Percentiles rank a stretch among this genome's conserved stretches.
Conservation (phyloP, 2,113 vertebrate species). For the Xyrauchen texanus region DNA sequence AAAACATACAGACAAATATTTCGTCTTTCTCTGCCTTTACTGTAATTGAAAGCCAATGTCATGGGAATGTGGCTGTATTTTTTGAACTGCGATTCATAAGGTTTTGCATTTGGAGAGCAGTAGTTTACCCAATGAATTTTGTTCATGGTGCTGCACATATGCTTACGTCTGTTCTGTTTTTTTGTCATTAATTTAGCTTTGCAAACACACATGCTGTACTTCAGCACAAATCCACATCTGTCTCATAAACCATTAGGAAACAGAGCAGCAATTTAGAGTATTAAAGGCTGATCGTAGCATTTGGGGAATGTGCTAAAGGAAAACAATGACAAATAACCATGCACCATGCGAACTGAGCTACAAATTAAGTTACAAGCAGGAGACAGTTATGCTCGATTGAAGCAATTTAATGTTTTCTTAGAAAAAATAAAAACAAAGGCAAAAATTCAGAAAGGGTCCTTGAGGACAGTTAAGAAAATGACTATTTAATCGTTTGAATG, state of each 20-base stretch:
- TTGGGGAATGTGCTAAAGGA: slow-evolving; percentile 80
- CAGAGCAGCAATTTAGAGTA: slow-evolving; percentile 77
- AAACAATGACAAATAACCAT: slow-evolving; percentile 86
- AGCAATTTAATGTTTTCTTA: slow-evolving; percentile 94
- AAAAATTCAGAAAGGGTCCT: slow-evolving; percentile 73
- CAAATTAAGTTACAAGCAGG: slow-evolving; percentile 84
- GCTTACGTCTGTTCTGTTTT: slow-evolving; percentile 47
- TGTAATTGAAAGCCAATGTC: slow-evolving; percentile 47
- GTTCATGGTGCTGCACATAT: slow-evolving; percentile 50
- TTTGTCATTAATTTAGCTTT: slow-evolving; percentile 55
- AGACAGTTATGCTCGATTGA: slow-evolving; percentile 89
- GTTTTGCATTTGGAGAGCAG: slow-evolving; percentile 16
- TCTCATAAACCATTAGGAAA: slow-evolving; percentile 74
- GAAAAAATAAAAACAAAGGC: slow-evolving; percentile 61
- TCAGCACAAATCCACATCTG: slow-evolving; percentile 71
- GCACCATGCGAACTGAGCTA: slow-evolving; percentile 76
- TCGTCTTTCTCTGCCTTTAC: slow-evolving; percentile 6
- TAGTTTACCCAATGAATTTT: slow-evolving; percentile 52
- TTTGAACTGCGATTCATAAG: slow-evolving; percentile 30
- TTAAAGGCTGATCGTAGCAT: slow-evolving; percentile 79
- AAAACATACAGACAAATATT: slow-evolving; percentile 18
- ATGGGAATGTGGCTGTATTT: slow-evolving; percentile 26
- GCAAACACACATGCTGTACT: slow-evolving; percentile 44
- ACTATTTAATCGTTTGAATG: slow-evolving; percentile 93
- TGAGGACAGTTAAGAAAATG: slow-evolving; percentile 97